phyloP scores from a whole-genome alignment of 2,113 vertebrate species.

The Macroglossus sobrinus region DNA sequence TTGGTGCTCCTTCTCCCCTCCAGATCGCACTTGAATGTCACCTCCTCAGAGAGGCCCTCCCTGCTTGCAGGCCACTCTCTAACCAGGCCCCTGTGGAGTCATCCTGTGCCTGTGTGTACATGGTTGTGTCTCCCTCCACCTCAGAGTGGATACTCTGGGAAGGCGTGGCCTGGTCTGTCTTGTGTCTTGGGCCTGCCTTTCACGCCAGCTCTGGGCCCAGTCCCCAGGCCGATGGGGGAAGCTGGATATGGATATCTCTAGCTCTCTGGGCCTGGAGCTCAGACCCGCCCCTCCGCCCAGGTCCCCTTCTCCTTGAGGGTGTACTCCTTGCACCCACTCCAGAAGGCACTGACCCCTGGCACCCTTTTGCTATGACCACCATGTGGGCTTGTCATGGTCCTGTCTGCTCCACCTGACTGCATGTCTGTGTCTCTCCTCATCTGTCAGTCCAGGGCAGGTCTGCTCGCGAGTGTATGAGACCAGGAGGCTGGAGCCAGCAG shows the following conservation, averaged over 20 bases:
- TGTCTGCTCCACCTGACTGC: accelerated
- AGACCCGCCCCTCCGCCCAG: accelerated
- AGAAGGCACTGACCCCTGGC: not conserved
- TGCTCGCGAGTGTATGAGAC: accelerated
- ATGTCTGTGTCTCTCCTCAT: not conserved
- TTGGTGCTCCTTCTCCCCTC: not conserved
- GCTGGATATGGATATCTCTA: not conserved
- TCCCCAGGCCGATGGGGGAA: not conserved
- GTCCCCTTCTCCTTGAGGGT: not conserved
- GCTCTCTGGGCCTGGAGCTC: not conserved
- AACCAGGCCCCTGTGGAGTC: accelerated
- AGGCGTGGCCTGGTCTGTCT: not conserved
- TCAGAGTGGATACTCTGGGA: not conserved
- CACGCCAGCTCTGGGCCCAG: not conserved
- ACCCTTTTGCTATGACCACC: not conserved
- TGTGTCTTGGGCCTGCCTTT: not conserved
- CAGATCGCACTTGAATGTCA: not conserved
- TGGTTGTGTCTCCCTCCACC: accelerated
- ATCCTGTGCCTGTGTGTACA: accelerated
- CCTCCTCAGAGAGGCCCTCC: not conserved
- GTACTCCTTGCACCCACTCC: not conserved
- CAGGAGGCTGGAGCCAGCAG: not conserved
- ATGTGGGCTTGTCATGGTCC: accelerated
- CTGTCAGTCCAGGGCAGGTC: no score
- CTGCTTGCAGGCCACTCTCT: not conserved